phyloP scores from a whole-genome alignment of 2,888 invertebrate genomes.

The Tribolium freemani region DNA sequence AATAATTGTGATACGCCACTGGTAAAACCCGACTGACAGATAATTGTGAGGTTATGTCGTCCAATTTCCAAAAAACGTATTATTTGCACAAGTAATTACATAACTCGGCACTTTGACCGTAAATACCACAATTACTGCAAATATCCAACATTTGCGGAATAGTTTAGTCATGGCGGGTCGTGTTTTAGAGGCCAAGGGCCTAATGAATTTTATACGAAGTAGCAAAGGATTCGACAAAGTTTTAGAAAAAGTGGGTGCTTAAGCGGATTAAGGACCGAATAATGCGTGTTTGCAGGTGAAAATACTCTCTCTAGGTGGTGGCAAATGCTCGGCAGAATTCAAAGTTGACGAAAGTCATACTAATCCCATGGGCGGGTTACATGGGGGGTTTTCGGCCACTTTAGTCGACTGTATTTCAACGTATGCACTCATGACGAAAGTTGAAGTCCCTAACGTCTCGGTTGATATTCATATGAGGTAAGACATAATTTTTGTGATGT shows the following conservation, averaged over 20 bases:
- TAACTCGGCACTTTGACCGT: not conserved
- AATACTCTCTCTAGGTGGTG: slow-evolving; percentile 73
- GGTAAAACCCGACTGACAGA: not conserved
- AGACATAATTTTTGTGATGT: slow-evolving; percentile 10
- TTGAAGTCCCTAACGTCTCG: slow-evolving; percentile 79
- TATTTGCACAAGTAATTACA: not conserved
- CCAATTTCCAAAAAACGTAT: not conserved
- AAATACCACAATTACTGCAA: not conserved
- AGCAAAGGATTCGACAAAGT: slow-evolving; percentile 35
- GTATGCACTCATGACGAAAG: slow-evolving; percentile 80
- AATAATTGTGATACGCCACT: not conserved
- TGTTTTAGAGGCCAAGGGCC: not conserved
- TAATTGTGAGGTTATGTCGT: not conserved
- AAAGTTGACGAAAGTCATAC: slow-evolving; percentile 81
- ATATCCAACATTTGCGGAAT: not conserved
- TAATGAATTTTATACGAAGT: slow-evolving; percentile 11
- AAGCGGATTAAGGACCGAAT: not conserved
- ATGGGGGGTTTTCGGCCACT: slow-evolving; percentile 89
- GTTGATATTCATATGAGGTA: slow-evolving; percentile 38
- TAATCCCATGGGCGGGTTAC: slow-evolving; percentile 81
- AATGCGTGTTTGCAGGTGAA: slow-evolving; percentile 54
- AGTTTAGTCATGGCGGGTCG: not conserved
- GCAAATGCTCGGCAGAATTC: slow-evolving; percentile 83
- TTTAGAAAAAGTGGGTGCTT: slow-evolving; percentile 20
- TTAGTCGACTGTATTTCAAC: slow-evolving; percentile 85